These are phyloP conservation scores for Phataginus tetradactyla DNA, from an alignment of 2,797 vertebrate genomes.

Conservation along the genomic window DNA sequence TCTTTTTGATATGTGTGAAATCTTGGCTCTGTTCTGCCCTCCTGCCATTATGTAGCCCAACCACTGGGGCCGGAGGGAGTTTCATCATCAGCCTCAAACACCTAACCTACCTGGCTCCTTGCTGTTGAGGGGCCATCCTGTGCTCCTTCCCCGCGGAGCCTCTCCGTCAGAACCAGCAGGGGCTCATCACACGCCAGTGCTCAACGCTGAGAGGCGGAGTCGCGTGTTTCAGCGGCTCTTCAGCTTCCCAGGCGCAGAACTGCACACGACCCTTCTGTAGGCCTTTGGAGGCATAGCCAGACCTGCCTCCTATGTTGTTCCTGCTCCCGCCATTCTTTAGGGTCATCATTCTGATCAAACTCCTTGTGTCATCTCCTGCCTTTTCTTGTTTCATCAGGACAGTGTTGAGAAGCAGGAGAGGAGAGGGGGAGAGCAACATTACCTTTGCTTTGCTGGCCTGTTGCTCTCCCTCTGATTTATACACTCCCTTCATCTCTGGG, in stretches of 20 bases:
- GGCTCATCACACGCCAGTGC: neutral
- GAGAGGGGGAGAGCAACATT: neutral
- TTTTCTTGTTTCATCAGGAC: neutral
- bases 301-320: neutral
- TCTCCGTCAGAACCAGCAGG: neutral
- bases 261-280: neutral
- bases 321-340: neutral
- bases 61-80: neutral
- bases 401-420: neutral
- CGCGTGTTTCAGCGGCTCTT: neutral
- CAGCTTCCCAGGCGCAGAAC: neutral
- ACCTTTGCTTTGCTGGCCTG: neutral
- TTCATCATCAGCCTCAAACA: neutral
- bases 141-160: neutral
- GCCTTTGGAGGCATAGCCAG: neutral
- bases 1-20: neutral
- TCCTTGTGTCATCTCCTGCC: neutral
- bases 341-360: neutral
- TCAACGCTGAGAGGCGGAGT: neutral
- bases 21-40: neutral
- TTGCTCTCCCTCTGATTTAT: neutral
- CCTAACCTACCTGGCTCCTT: neutral
- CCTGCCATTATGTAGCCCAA: neutral
- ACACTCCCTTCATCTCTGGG: conserved; percentile 27
- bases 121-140: neutral